These are phyloP conservation scores for Ornithorhynchus anatinus DNA, from an alignment of 2,113 vertebrate species.

Conservation along the genomic window DNA sequence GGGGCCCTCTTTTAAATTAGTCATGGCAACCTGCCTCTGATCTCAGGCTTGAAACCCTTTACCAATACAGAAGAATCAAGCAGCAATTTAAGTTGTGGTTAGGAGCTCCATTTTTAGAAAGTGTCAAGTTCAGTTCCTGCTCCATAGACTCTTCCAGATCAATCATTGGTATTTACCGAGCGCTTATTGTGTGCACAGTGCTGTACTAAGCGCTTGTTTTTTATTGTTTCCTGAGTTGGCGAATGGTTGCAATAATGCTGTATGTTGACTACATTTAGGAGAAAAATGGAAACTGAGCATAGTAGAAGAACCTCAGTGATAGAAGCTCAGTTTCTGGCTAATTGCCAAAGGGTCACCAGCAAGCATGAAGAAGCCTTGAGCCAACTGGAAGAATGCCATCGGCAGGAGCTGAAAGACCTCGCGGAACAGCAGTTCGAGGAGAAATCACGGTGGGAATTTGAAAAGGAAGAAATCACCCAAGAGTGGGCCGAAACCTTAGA, in stretches of 20 bases:
- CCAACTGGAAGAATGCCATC: conserved; percentile 73
- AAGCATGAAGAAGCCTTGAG: conserved; percentile 71
- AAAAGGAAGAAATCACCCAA: conserved; percentile 72
- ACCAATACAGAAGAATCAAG: neutral
- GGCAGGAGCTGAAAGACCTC: conserved; percentile 70
- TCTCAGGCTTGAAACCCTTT: neutral
- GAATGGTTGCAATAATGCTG: conserved; percentile 65
- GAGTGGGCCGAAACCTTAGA: conserved; percentile 63
- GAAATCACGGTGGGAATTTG: conserved; percentile 78
- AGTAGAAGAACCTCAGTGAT: conserved; percentile 78
- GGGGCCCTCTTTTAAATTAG: neutral
- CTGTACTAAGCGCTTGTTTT: no score
- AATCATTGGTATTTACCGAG: no score
- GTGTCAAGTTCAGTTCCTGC: neutral
- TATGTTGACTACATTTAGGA: conserved; percentile 85
- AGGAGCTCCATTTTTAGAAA: neutral
- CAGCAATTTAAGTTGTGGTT: neutral
- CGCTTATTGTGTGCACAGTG: no score
- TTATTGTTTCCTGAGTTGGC: conserved; percentile 28
- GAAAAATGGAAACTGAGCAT: conserved; percentile 82
- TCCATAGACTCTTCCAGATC: neutral
- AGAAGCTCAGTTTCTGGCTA: conserved; percentile 78
- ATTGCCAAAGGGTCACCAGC: conserved; percentile 72
- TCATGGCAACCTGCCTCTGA: neutral
- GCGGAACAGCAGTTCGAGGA: conserved; percentile 68